Conservation (phyloP, 1,140 invertebrate species). For the Bombus cullumanus region DNA sequence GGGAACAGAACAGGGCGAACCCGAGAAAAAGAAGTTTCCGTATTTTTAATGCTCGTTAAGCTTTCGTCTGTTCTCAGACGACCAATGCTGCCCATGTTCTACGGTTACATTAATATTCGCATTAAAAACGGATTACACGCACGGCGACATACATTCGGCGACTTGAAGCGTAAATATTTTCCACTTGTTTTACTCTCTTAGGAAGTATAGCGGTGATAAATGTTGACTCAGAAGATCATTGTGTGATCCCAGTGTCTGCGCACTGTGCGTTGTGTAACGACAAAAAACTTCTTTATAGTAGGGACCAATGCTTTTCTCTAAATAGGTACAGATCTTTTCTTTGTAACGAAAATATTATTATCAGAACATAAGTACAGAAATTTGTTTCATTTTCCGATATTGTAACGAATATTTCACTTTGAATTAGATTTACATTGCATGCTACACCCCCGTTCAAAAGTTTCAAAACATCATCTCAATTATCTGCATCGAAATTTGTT, state of each 20-base stretch:
- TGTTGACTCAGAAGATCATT: background rate
- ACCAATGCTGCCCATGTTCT: background rate
- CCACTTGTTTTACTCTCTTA: background rate
- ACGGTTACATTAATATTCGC: conserved; percentile 31
- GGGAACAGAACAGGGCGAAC: background rate
- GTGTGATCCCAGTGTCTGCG: background rate
- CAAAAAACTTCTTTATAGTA: background rate
- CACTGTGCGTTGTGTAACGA: background rate
- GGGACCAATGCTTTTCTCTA: background rate
- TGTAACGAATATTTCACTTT: too few species aligned
- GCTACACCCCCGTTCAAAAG: too few species aligned
- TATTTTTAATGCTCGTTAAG: conserved; percentile 55
- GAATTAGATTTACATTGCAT: too few species aligned
- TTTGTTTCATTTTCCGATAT: too few species aligned
- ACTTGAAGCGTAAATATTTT: background rate
- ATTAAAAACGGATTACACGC: conserved; percentile 40
- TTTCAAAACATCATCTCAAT: too few species aligned
- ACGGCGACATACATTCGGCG: conserved; percentile 14
- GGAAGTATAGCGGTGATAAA: background rate
- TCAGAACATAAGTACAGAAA: too few species aligned
- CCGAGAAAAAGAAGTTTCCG: conserved; percentile 27
- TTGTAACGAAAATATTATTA: background rate
- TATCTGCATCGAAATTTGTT: too few species aligned
- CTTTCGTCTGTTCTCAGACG: conserved; percentile 29
- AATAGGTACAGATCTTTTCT: background rate